Base-by-base conservation (phyloP, 2,113 vertebrate genomes). In the Arenaria interpres region DNA sequence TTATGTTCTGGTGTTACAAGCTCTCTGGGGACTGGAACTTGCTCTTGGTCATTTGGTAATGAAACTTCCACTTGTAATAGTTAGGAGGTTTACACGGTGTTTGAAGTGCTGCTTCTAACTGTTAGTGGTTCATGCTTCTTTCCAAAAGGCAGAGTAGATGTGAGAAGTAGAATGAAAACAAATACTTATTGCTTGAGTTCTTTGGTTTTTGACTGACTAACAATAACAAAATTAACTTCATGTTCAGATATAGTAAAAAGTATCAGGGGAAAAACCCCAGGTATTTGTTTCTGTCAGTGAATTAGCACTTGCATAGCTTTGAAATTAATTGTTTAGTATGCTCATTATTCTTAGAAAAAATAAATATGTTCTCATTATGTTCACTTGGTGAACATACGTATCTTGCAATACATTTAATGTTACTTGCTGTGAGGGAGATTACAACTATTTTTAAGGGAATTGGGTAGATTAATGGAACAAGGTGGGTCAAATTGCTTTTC, bases 391-490 rank as follows among this genome's bases (percentile, higher is more conserved):
- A 96, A 93, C 93, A 87, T 96, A 95, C 85, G 82, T 94, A 87
- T 95, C 81, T 93, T 87, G 72, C 60, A 79, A 57, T 96, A 78
- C 76, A 39, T 88, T 88, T 88, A 90, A 90, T 53, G 46, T 79
- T 93, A 78, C 95, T 93, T 97, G 91, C 95, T 96, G 93, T 92
- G 95, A 97, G 84, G 51, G 87, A 95, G 88, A 96, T 95, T 95
- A 57, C 79, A 93, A 85, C 71, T 89, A 56, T 93, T 96, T 90
- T 93, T 74, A 84, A 94, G 85, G 60, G 95, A 94, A 94, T 94
- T 95, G 96, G 85, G 68, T 93, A 95, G 87, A 96, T 97, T 95
- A 97, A 95, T 96, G 89, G 94, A 87, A 95, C 92, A 57, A 74
- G 80, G 83, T 90, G 51, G 90, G 82, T 96, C 96, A 88, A 95